phyloP scores from a whole-genome alignment of 92 coral and sea anemone genomes.

The Palythoa grandiflora region DNA sequence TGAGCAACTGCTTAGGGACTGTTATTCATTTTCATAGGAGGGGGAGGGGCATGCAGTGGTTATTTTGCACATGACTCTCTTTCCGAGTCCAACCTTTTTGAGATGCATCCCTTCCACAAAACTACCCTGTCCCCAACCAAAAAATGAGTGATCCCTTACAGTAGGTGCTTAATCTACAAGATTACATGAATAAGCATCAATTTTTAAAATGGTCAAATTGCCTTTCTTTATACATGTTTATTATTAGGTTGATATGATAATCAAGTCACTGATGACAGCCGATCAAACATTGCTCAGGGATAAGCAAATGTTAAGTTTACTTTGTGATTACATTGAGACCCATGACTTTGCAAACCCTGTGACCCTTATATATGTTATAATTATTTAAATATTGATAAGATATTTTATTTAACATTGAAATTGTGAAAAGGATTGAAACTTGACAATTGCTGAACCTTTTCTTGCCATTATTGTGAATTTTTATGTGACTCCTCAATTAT shows the following conservation, averaged over 20 bases:
- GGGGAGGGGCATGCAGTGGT: conserved; percentile 1
- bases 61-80: not conserved
- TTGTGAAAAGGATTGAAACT: conserved; percentile 17
- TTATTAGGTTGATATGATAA: conserved; percentile 17
- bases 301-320: conserved; percentile 15
- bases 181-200: conserved; percentile 18
- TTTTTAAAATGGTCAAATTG: conserved; percentile 14
- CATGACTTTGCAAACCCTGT: conserved; percentile 21
- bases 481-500: conserved; percentile 6
- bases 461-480: conserved; percentile 1
- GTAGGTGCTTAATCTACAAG: conserved; percentile 20
- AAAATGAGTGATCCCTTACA: conserved; percentile 19
- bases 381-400: conserved; percentile 16
- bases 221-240: conserved; percentile 18
- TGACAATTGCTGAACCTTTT: not conserved
- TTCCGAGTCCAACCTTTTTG: conserved; percentile 6
- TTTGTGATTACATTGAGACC: conserved; percentile 16
- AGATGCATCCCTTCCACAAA: conserved; percentile 21
- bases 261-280: conserved; percentile 15
- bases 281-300: conserved; percentile 21
- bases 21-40: not conserved
- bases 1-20: not conserved
- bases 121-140: conserved; percentile 18
- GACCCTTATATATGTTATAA: conserved; percentile 18
- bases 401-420: conserved; percentile 12